A percentile compares a stretch with the other conserved stretches of the same genome.
These are phyloP conservation scores for Antennarius striatus DNA, from an alignment of 2,113 vertebrate genomes.

Conservation along the genomic window DNA sequence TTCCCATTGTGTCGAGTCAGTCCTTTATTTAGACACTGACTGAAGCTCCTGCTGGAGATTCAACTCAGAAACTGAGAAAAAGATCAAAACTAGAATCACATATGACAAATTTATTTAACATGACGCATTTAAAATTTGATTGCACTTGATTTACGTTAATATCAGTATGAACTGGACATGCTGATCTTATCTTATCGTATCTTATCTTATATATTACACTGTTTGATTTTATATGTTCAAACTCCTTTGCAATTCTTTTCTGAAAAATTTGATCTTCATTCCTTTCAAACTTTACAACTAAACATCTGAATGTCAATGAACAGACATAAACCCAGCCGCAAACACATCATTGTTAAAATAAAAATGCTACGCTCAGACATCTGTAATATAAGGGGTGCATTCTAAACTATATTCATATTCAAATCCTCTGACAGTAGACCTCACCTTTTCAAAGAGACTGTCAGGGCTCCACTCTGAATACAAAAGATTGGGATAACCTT, in stretches of 20 bases:
- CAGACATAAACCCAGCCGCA: too few relatives aligned
- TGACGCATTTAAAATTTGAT: too few relatives aligned
- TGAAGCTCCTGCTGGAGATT: constrained; percentile 47
- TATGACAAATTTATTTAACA: background rate
- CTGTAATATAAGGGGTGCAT: background rate
- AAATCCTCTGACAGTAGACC: constrained; percentile 23
- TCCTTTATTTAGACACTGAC: constrained; percentile 49
- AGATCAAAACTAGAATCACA: constrained; percentile 28
- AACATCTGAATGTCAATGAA: background rate
- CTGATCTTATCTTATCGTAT: too few relatives aligned
- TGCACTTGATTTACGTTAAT: constrained; percentile 24
- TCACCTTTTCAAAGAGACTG: constrained; percentile 18
- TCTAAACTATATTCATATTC: constrained; percentile 4
- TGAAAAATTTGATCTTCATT: background rate
- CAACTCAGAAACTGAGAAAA: constrained; percentile 41
- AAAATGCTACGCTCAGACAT: background rate
- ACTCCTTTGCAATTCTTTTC: too few relatives aligned
- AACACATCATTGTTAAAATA: background rate
- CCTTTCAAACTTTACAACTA: background rate
- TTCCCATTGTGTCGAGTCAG: constrained; percentile 57
- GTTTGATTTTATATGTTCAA: background rate
- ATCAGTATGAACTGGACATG: constrained; percentile 10
- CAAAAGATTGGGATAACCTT: constrained; percentile 39
- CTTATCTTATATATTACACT: background rate
- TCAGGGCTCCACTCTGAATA: constrained; percentile 36